phyloP scores from a whole-genome alignment of 1,140 invertebrate genomes.

The Drosophila bocqueti region DNA sequence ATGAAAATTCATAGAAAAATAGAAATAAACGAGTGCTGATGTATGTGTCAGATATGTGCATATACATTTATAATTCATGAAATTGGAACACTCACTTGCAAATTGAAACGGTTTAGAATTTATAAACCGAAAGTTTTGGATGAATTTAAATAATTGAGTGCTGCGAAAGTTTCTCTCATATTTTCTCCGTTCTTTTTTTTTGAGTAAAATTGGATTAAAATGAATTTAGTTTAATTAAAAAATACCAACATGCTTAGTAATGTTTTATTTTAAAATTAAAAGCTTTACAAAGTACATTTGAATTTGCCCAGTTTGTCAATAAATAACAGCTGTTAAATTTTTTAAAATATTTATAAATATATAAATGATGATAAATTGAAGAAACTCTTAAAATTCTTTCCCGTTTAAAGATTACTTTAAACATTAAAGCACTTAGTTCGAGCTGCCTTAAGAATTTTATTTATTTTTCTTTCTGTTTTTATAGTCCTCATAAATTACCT shows the following conservation, averaged over 20 bases:
- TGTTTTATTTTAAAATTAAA: not conserved
- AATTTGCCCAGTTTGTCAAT: no score
- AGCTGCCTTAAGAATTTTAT: not conserved
- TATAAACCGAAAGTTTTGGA: slow-evolving; percentile 3
- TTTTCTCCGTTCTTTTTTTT: not conserved
- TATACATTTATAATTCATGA: slow-evolving; percentile 3
- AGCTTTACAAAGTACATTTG: not conserved
- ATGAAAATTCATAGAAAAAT: slow-evolving; percentile 35
- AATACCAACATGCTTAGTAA: no score
- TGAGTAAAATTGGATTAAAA: not conserved
- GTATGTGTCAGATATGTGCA: not conserved
- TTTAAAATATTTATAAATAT: not conserved
- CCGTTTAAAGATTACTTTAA: no score
- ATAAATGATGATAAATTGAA: not conserved
- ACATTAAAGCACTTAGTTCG: no score
- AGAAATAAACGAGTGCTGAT: slow-evolving; percentile 19
- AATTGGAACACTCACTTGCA: slow-evolving; percentile 4
- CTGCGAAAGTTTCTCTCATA: not conserved
- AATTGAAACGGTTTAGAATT: slow-evolving; percentile 17
- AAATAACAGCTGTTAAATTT: no score
- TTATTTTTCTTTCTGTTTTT: not conserved
- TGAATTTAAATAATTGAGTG: slow-evolving; percentile 13
- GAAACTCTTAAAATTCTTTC: no score
- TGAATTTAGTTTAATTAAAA: not conserved
- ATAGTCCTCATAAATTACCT: slow-evolving; percentile 5